Conservation (phyloP, 2,888 invertebrate species). For the Liodrosophila aerea region DNA sequence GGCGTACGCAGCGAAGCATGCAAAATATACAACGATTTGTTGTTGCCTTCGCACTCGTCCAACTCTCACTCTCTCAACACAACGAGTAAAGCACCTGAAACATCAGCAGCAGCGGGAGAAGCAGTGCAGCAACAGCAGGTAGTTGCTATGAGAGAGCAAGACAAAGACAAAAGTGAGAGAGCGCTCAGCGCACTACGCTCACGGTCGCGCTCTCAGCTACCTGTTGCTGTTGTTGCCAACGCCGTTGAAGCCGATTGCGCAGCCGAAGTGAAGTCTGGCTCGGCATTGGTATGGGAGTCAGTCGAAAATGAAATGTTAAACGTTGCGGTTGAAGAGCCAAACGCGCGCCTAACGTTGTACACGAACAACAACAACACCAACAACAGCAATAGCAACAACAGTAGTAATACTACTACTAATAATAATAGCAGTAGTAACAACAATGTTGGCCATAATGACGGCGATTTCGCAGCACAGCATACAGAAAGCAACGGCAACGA, state of each 20-base stretch:
- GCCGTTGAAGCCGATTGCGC: constrained; percentile 64
- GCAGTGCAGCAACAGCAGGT: constrained; percentile 38
- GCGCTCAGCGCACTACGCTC: constrained; percentile 1
- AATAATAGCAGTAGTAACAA: constrained; percentile 33
- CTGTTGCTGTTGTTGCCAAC: constrained; percentile 58
- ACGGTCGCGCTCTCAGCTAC: constrained; percentile 45
- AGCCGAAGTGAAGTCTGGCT: constrained; percentile 58
- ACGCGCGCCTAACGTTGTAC: constrained; percentile 54
- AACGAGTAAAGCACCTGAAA: constrained; percentile 72
- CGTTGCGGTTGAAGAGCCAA: constrained; percentile 69
- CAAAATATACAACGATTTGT: constrained; percentile 68
- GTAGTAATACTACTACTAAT: constrained; percentile 21
- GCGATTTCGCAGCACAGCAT: constrained; percentile 72
- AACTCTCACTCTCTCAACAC: constrained; percentile 54
- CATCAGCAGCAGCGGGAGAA: constrained; percentile 31
- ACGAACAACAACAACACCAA: constrained; percentile 40
- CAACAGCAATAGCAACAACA: constrained; percentile 31
- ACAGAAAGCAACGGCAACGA: constrained; percentile 38
- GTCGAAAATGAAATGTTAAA: constrained; percentile 81
- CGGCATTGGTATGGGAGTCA: constrained; percentile 51
- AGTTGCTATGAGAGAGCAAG: constrained; percentile 19
- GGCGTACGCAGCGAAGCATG: constrained; percentile 64
- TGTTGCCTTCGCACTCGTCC: constrained; percentile 41
- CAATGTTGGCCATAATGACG: constrained; percentile 65
- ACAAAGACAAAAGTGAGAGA: constrained; percentile 3